Percentiles rank a stretch among this genome's conserved stretches.
Conservation (phyloP, 2,797 vertebrate genomes). For the Takifugu rubripes region DNA sequence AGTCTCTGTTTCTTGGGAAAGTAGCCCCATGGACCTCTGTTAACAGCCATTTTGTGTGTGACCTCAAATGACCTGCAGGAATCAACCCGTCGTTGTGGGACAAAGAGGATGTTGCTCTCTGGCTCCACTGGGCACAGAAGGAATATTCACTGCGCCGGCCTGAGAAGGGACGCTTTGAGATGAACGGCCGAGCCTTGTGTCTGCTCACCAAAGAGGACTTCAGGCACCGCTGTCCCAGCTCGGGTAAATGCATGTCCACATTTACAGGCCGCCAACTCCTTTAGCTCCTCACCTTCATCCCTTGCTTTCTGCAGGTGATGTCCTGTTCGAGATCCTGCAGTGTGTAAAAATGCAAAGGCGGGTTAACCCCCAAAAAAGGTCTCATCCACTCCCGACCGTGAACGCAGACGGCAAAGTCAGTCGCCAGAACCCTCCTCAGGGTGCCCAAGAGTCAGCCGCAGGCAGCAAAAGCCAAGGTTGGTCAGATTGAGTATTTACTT, state of each 20-base stretch:
- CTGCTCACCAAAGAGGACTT: constrained; percentile 94
- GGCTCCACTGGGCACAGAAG: constrained; percentile 88
- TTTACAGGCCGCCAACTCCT: background rate
- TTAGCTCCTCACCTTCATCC: background rate
- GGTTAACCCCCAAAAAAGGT: constrained; percentile 43
- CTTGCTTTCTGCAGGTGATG: constrained; percentile 78
- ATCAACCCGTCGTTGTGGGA: constrained; percentile 92
- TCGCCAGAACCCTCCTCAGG: constrained; percentile 23
- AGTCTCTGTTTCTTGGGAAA: constrained; percentile 48
- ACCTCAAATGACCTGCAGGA: constrained; percentile 62
- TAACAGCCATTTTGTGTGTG: background rate
- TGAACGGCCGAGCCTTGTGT: constrained; percentile 89
- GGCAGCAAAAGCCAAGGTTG: constrained; percentile 37
- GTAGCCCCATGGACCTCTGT: background rate
- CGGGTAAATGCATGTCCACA: constrained; percentile 70
- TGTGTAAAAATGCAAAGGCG: constrained; percentile 85
- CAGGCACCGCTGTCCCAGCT: constrained; percentile 82
- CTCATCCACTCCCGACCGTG: constrained; percentile 5
- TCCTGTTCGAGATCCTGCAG: constrained; percentile 89
- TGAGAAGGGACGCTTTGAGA: constrained; percentile 79
- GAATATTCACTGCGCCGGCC: constrained; percentile 82
- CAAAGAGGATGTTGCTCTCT: constrained; percentile 85
- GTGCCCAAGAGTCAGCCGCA: constrained; percentile 21
- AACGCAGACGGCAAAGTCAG: constrained; percentile 18
- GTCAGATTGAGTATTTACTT: constrained; percentile 1